Base-by-base conservation (phyloP, 2,113 vertebrate genomes). In the Meriones unguiculatus region DNA sequence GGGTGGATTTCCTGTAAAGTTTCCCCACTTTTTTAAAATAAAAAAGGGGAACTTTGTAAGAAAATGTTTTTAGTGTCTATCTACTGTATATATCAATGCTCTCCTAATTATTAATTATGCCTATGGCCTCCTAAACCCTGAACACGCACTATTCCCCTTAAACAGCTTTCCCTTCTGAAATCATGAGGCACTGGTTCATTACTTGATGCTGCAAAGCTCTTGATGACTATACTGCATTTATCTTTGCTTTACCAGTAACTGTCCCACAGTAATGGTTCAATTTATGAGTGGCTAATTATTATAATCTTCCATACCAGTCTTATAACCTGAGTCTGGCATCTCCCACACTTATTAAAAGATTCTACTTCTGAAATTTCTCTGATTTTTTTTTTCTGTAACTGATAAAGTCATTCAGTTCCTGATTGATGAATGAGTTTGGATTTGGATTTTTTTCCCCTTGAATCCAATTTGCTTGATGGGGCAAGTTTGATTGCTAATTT, bases 1-100 rank as follows among this genome's bases (percentile, higher is more conserved):
- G 72, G 64, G 87, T 59, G 91, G 20, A n/a, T 5, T 67, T 95
- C 12, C n/a, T 94, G 86, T 78, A 59, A 91, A 18, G 3, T 75
- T 69, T 93, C 17, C 8, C 2, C 22, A 20, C 3, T 28, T 80
- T 78, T 69, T 85, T 8, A 50, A 92, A 85, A 70, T 77, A 38
- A 32, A 90, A 22, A 95, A 87, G 93, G 32, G 88, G 76, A 95
- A 95, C 73, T 73, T 38, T 87, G 6, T 52, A 90, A 90, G 91
- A 86, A 92, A 75, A 11, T 50, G 35, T 50, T 95, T 50, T 82
- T 18, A 81, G 32, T 90, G 50, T 84, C 35, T 64, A 24, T 84
- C 25, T 84, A 41, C 9, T 41, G n/a, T 46, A 86, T 32, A 50
- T 67, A 32, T 14, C 0, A 5, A 3, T 86, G 24, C 25, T 46